phyloP scores from a whole-genome alignment of 2,113 vertebrate species.

The Hemibates koningsi region DNA sequence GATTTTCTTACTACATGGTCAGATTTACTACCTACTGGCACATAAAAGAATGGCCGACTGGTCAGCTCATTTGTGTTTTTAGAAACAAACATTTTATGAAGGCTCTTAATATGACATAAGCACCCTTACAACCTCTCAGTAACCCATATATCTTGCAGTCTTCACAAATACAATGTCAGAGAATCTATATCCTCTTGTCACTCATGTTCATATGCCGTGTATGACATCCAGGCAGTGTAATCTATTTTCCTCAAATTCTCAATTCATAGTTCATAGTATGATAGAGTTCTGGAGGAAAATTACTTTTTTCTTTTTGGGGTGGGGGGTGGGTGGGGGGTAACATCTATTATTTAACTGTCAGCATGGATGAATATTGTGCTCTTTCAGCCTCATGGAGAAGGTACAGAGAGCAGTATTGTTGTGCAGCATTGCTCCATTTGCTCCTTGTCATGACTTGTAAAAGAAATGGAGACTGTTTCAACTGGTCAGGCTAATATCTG shows the following conservation, averaged over 20 bases:
- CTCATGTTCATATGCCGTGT: constrained; percentile 27
- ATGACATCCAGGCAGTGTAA: constrained; percentile 25
- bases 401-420: constrained; percentile 23
- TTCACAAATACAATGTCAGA: constrained; percentile 19
- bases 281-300: constrained; percentile 59
- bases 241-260: constrained; percentile 50
- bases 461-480: background rate
- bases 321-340: background rate
- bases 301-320: constrained; percentile 30
- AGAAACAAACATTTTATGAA: constrained; percentile 37
- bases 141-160: constrained; percentile 37
- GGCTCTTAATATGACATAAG: constrained; percentile 37
- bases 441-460: constrained; percentile 44
- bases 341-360: constrained; percentile 72
- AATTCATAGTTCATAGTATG: constrained; percentile 50
- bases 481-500: constrained; percentile 21
- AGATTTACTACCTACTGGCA: constrained; percentile 2
- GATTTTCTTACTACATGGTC: background rate
- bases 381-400: constrained; percentile 50
- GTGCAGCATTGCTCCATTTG: constrained; percentile 44
- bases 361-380: constrained; percentile 55
- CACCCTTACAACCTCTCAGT: constrained; percentile 29
- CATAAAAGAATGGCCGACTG: background rate
- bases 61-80: constrained; percentile 11
- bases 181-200: constrained; percentile 47